Percentiles rank a stretch among this genome's conserved stretches.
phyloP scores from a whole-genome alignment of 2,797 vertebrate genomes.

The Malurus leucopterus region DNA sequence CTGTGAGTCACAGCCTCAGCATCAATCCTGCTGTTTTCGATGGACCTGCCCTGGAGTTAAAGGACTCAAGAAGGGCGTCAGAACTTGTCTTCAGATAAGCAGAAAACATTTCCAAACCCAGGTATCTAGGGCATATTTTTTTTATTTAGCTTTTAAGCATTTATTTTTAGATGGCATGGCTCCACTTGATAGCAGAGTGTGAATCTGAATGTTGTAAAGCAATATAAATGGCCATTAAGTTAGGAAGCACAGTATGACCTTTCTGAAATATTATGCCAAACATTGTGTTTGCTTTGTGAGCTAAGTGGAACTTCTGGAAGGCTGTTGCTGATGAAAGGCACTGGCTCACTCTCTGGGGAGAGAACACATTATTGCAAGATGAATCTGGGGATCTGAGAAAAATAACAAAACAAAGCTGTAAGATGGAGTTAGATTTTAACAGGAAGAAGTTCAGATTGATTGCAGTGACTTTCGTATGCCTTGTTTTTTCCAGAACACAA shows the following conservation, averaged over 20 bases:
- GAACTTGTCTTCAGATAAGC: slow-evolving; percentile 14
- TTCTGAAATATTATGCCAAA: slow-evolving; percentile 50
- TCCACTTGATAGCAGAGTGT: slow-evolving; percentile 29
- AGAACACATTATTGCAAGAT: slow-evolving; percentile 27
- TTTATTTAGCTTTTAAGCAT: slow-evolving; percentile 33
- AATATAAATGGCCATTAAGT: slow-evolving; percentile 55
- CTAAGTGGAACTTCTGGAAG: slow-evolving; percentile 46
- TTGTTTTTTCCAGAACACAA: neutral
- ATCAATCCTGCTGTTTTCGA: neutral
- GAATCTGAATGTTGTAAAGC: slow-evolving; percentile 55
- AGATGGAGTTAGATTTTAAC: slow-evolving; percentile 15
- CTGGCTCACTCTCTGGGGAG: neutral
- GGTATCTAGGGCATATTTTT: slow-evolving; percentile 27
- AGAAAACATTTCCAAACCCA: slow-evolving; percentile 19
- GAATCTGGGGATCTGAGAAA: slow-evolving; percentile 37
- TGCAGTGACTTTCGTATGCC: neutral
- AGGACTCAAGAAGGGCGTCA: neutral
- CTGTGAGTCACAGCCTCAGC: neutral
- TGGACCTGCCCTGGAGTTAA: neutral
- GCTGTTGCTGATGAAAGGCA: slow-evolving; percentile 50
- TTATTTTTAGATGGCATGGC: slow-evolving; percentile 49
- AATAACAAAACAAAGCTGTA: slow-evolving; percentile 41
- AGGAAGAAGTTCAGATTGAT: slow-evolving; percentile 7
- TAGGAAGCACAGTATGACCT: slow-evolving; percentile 45
- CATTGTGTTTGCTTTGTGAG: slow-evolving; percentile 49